Evolutionary conservation across 2,888 invertebrate genomes (phyloP), one percentile per base, ranked within the genome.

Genomic region (Caradrina kadenii): DNA sequence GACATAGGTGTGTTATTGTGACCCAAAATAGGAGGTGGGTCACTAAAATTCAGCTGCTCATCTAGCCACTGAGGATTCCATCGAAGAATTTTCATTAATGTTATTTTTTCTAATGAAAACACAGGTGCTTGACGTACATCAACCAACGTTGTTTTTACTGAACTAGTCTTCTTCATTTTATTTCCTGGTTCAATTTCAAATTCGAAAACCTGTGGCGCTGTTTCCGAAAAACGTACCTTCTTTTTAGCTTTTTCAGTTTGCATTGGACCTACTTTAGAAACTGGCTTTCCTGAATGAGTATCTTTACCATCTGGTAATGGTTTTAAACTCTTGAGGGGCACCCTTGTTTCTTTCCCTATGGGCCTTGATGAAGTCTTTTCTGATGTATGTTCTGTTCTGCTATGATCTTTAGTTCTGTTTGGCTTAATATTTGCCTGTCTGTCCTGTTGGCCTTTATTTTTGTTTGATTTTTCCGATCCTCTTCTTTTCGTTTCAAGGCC

Each of bases 61-160:
- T 96, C 90, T 3, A 98, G 87, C 97, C 97, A 98, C 35, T 96
- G 93, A 11, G 97, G 96, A 83, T 97, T 96, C 98, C 97, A 98
- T 22, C 92, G 83, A 7, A 97, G 92, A 76, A 97, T 96, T 75
- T 96, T 95, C 75, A 96, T 91, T 35, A 97, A 89, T 15, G 96
- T 96, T 54, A 96, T 91, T 75, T 96, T 95, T 79, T 93, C 88
- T 55, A 91, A 81, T 39, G 95, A 94, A 81, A 91, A 93, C 19
- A 90, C 80, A 31, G 93, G 93, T 78, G 86, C 88, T 60, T 91
- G 89, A 49, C 87, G 88, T 10, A 84, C 77, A 74, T 93, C 92
- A 10, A 92, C 76, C 50, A 92, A 73, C 52, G 88, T 82, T 17
- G 87, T 90, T 85, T 92, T 94, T 1, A 91, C 89, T 48, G 84